Base-by-base conservation (phyloP, 2,888 invertebrate species). In the Erebia aethiops region DNA sequence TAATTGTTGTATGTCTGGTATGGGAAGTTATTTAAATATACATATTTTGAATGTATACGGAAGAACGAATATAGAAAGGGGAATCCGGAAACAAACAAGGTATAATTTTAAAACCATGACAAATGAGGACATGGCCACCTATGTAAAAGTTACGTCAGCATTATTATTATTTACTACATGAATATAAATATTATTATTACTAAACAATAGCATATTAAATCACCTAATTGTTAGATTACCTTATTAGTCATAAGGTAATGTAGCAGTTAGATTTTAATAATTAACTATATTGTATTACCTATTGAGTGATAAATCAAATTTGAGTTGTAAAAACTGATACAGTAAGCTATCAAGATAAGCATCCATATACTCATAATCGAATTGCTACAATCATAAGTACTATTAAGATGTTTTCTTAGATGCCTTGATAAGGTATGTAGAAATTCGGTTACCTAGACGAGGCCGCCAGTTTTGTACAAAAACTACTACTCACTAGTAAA, bases 361-460 rank as follows among this genome's bases (percentile, higher is more conserved):
- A 74, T 69, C 74, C 73, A 75, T 71, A 64, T 65, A 64, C 58
- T 21, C 56, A 60, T 60, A 68, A 71, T 62, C 61, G 61, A 67
- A 69, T 63, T 63, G 68, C 68, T 67, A 68, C 43, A 26, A 57
- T 51, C 51, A 66, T 64, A 65, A 61, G 67, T 51, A 71, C 52
- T 26, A 26, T 35, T 35, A 35, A 35, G 35, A 35, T 7, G 7
- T 62, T 71, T 61, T 70, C 61, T 61, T 1, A 81, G 80, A 83
- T 82, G 80, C 77, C 77, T 81, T 81, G 84, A 81, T 35, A 35
- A 81, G 83, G 85, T 85, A 87, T 81, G 85, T 85, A 91, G 89
- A 92, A 93, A 92, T 93, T 93, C 92, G 92, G 92, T 89, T 81
- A 87, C 90, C 92, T 92, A 93, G 93, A 93, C 87, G 93, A 93